A percentile compares a stretch with the other conserved stretches of the same genome.
These are phyloP conservation scores for Drepana falcataria DNA, from an alignment of 2,888 invertebrate genomes.

Conservation along the genomic window DNA sequence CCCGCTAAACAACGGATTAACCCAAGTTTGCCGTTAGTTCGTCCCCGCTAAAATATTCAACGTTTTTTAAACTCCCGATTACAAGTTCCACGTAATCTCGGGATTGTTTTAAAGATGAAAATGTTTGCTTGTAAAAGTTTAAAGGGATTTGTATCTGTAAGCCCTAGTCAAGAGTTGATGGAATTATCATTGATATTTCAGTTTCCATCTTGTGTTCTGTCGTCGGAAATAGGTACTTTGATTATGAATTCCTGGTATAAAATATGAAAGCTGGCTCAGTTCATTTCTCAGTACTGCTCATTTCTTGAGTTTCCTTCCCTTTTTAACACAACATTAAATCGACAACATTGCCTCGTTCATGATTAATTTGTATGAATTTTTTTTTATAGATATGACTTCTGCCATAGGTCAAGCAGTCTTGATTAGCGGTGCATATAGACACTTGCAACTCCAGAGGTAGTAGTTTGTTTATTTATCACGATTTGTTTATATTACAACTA, in stretches of 20 bases:
- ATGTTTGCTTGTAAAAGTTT: slow-evolving; percentile 40
- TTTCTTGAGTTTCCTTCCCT: too few relatives aligned
- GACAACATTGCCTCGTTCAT: too few relatives aligned
- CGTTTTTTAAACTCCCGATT: slow-evolving; percentile 51
- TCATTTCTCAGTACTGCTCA: neutral
- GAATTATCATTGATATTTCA: slow-evolving; percentile 20
- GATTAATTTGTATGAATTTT: too few relatives aligned
- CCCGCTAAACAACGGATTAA: slow-evolving; percentile 61
- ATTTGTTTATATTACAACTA: too few relatives aligned
- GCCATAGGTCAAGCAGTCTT: too few relatives aligned
- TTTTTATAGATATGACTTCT: too few relatives aligned
- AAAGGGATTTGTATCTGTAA: slow-evolving; percentile 29
- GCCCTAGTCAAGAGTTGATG: slow-evolving; percentile 24
- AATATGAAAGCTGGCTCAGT: neutral
- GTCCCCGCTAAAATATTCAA: slow-evolving; percentile 45
- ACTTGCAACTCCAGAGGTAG: too few relatives aligned
- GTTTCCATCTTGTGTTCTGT: neutral
- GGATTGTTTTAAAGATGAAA: slow-evolving; percentile 42
- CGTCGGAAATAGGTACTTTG: neutral
- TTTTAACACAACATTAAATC: too few relatives aligned
- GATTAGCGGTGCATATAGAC: too few relatives aligned
- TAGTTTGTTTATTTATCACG: too few relatives aligned
- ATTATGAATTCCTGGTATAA: neutral
- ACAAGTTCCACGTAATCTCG: slow-evolving; percentile 58
- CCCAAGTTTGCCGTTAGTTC: slow-evolving; percentile 19